phyloP scores from a whole-genome alignment of 2,888 invertebrate species.

The Clivina fossor region DNA sequence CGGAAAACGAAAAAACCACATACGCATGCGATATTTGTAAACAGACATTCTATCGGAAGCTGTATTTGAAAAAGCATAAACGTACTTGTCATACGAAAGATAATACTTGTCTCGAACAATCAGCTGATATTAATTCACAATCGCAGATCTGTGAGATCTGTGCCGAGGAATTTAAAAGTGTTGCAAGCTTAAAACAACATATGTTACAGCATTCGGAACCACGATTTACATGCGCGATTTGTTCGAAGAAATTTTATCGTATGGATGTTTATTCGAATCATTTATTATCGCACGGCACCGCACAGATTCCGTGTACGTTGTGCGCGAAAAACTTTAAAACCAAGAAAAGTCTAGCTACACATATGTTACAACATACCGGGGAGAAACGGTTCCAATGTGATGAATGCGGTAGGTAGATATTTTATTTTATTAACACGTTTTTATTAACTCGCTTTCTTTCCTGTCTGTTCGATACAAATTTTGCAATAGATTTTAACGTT shows the following conservation, averaged over 20 bases:
- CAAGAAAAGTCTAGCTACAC: slow-evolving; percentile 33
- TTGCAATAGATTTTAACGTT: too few species aligned
- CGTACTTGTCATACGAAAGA: slow-evolving; percentile 37
- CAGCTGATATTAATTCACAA: slow-evolving; percentile 31
- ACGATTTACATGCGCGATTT: slow-evolving; percentile 39
- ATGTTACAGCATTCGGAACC: slow-evolving; percentile 48
- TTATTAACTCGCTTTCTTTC: too few species aligned
- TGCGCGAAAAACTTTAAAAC: slow-evolving; percentile 41
- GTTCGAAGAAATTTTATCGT: slow-evolving; percentile 43
- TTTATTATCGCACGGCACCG: slow-evolving; percentile 34
- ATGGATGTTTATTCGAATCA: slow-evolving; percentile 39
- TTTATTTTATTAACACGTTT: too few species aligned
- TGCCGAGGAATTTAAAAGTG: slow-evolving; percentile 52
- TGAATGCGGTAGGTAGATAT: slow-evolving; percentile 40
- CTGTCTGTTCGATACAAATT: too few species aligned
- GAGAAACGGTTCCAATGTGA: slow-evolving; percentile 36
- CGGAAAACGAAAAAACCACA: slow-evolving; percentile 40
- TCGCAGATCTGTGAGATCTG: slow-evolving; percentile 54
- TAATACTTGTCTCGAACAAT: slow-evolving; percentile 36
- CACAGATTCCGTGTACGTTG: slow-evolving; percentile 33
- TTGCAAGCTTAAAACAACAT: slow-evolving; percentile 52
- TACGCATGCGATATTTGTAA: slow-evolving; percentile 45
- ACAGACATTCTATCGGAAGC: slow-evolving; percentile 43
- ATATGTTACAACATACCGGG: slow-evolving; percentile 24
- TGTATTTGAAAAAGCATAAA: slow-evolving; percentile 45